Evolutionary conservation across 2,888 invertebrate genomes (phyloP), one percentile per base, ranked within the genome.

Genomic region (Pristionchus mayeri): DNA sequence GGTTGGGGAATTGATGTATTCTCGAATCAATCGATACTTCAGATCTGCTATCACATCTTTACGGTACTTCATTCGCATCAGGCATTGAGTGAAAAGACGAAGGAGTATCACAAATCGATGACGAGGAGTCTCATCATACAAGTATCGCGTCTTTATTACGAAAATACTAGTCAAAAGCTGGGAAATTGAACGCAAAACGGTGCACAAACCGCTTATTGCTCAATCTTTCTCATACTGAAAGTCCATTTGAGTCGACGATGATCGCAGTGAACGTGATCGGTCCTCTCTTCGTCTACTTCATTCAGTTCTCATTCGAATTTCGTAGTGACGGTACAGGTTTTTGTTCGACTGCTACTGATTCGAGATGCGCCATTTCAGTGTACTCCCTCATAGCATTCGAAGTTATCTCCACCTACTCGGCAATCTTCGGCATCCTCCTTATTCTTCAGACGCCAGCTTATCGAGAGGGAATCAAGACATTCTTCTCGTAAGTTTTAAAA

Each of bases 41-140:
- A 76, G 76, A 76, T 76, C 3, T 76, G 76, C 48, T 48, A 48
- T 27, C 76, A 76, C 48, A 76, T 76, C 24, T 76, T 76, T 30
- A 34, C 21, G 24, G 76, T 76, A 0, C 48, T 76, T 6, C 37
- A 34, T 3, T 40, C 48, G 24, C 76, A 76, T 50, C 44, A 48
- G 48, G 30, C 48, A 9, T 24, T 76, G 48, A 76, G 76, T 24
- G 44, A 48, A 18, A 44, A 37, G 34, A 76, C 76, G 16, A 44
- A 24, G 9, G 76, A 76, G 27, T 76, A 76, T 76, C 76, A 76
- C 30, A 76, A 76, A 76, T 48, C 76, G 21, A 76, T 76, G 76
- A 76, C 76, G 13, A 48, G 24, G 37, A 76, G 48, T 48, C 76
- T 76, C 21, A 76, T 76, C 34, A 76, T 76, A 9, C 76, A 76